phyloP scores from a whole-genome alignment of 1,140 invertebrate species.

The Drosophila tsacasi region DNA sequence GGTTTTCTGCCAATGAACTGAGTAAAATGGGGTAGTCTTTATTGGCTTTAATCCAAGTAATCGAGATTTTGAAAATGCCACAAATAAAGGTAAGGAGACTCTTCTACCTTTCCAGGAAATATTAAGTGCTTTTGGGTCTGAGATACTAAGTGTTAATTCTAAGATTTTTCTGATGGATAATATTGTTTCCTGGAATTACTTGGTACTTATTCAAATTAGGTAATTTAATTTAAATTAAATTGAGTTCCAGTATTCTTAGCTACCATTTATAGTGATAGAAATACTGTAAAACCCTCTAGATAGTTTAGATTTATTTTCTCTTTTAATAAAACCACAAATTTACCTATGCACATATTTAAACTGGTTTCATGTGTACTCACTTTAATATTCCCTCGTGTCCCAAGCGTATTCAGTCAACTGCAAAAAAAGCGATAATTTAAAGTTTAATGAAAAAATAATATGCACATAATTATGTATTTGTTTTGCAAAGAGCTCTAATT shows the following conservation, averaged over 20 bases:
- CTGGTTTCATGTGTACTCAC: slow-evolving; percentile 14
- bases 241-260: background rate
- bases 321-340: background rate
- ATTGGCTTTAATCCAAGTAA: slow-evolving; percentile 1
- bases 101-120: background rate
- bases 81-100: background rate
- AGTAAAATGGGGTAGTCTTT: background rate
- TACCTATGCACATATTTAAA: background rate
- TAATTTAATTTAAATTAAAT: background rate
- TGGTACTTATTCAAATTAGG: too few species aligned
- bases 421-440: slow-evolving; percentile 3
- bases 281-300: background rate
- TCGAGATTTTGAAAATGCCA: background rate
- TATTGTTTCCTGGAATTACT: background rate
- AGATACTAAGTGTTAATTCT: background rate
- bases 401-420: background rate
- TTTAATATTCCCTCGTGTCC: background rate
- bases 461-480: background rate
- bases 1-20: background rate
- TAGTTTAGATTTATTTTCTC: background rate
- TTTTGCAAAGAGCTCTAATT: background rate
- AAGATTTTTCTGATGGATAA: background rate
- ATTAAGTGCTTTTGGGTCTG: background rate
- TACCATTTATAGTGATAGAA: background rate
- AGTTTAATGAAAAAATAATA: background rate